Conservation (phyloP, 2,113 vertebrate genomes). For the Anarhynchus alexandrinus region DNA sequence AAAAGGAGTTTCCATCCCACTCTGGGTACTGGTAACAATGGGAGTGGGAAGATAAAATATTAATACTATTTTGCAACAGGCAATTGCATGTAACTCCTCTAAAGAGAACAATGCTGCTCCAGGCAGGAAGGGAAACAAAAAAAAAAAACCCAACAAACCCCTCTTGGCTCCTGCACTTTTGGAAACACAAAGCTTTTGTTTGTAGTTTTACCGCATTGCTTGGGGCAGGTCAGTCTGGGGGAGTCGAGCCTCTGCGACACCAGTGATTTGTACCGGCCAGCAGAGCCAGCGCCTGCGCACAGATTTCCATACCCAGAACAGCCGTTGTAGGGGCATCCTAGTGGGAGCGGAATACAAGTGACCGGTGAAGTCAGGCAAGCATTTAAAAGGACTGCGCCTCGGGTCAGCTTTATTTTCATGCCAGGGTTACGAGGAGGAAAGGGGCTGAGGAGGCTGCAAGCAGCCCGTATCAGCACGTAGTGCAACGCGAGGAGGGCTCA, state of each 20-base stretch:
- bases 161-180: constrained; percentile 8
- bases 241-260: not conserved
- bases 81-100: constrained; percentile 39
- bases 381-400: not conserved
- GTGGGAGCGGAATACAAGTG: not conserved
- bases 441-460: constrained; percentile 22
- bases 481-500: not conserved
- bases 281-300: not conserved
- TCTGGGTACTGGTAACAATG: constrained; percentile 42
- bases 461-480: not conserved
- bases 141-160: not conserved
- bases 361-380: not conserved
- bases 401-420: not conserved
- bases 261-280: not conserved
- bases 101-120: constrained; percentile 52
- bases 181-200: constrained; percentile 30
- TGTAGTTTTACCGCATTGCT: not conserved
- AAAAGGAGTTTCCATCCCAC: constrained; percentile 30
- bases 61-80: constrained; percentile 47
- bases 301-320: not conserved
- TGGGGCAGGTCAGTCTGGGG: not conserved
- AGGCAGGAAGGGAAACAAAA: constrained; percentile 39
- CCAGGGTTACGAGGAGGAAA: not conserved
- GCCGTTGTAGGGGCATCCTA: not conserved
- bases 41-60: constrained; percentile 47